Conservation (phyloP, 2,797 vertebrate species). For the Manis crassicaudata region DNA sequence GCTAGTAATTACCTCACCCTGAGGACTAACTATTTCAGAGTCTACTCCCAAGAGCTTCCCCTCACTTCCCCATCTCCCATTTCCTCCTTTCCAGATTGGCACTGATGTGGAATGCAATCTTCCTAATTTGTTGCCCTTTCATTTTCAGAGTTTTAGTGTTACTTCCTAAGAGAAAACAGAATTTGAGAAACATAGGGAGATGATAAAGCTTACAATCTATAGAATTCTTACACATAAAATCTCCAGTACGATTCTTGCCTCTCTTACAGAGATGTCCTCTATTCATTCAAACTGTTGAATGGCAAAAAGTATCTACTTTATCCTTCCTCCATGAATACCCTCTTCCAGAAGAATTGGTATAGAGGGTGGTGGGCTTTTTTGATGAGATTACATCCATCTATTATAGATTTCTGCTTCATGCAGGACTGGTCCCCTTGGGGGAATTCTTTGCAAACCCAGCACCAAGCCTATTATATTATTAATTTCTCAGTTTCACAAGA, state of each 20-base stretch:
- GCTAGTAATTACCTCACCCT: neutral
- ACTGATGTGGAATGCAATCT: neutral
- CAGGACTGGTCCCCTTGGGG: neutral
- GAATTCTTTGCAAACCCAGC: slow-evolving; percentile 32
- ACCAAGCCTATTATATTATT: neutral
- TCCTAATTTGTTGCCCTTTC: neutral
- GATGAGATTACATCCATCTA: neutral
- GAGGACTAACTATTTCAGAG: neutral
- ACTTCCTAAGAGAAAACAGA: slow-evolving; percentile 13
- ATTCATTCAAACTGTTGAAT: neutral
- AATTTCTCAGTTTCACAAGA: slow-evolving; percentile 9
- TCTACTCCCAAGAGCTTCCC: neutral
- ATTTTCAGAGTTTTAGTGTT: slow-evolving; percentile 27
- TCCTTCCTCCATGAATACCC: neutral
- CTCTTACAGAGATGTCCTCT: neutral
- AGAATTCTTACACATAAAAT: neutral
- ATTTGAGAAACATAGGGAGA: neutral
- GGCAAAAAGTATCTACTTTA: neutral
- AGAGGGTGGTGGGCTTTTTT: neutral
- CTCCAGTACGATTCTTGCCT: neutral
- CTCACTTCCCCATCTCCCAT: neutral
- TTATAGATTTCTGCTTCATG: neutral
- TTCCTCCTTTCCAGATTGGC: neutral
- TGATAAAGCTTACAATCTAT: neutral
- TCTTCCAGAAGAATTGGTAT: neutral